Evolutionary conservation across 2,113 vertebrate genomes (phyloP).

Genomic region (Protobothrops mucrosquamatus): DNA sequence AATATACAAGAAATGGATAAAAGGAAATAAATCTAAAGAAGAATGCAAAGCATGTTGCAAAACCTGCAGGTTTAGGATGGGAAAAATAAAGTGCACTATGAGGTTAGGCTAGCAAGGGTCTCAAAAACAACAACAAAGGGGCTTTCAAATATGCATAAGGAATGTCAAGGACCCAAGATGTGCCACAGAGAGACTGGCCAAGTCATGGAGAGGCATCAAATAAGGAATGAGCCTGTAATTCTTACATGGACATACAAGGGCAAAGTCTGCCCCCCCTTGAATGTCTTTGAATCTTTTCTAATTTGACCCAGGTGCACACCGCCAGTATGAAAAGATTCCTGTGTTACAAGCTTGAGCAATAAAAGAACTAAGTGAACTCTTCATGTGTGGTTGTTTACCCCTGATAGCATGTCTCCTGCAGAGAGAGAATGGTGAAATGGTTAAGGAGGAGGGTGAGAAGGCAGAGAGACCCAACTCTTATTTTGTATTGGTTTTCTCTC

Average conservation of each 20-base stretch:
- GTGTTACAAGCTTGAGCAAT: no score
- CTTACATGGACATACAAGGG: no score
- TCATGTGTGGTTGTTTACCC: background rate
- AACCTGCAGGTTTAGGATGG: background rate
- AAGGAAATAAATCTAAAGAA: background rate
- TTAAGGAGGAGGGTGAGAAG: background rate
- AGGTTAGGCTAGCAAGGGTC: background rate
- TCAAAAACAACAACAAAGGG: background rate
- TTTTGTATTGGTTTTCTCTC: background rate
- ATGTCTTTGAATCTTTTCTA: no score
- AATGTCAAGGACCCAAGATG: background rate
- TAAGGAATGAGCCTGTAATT: no score
- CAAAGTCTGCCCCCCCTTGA: no score
- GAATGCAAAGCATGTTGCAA: background rate
- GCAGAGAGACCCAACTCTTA: background rate
- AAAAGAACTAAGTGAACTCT: background rate
- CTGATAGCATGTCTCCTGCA: background rate
- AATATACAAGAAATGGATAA: background rate
- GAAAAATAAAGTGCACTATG: background rate
- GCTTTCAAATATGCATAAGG: background rate
- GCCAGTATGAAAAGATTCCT: no score
- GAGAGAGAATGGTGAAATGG: background rate
- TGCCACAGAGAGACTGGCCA: background rate
- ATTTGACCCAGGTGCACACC: no score
- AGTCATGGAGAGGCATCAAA: no score